These are phyloP conservation scores for Cygnus buccinator DNA, from an alignment of 2,113 vertebrate species.

Conservation along the genomic window DNA sequence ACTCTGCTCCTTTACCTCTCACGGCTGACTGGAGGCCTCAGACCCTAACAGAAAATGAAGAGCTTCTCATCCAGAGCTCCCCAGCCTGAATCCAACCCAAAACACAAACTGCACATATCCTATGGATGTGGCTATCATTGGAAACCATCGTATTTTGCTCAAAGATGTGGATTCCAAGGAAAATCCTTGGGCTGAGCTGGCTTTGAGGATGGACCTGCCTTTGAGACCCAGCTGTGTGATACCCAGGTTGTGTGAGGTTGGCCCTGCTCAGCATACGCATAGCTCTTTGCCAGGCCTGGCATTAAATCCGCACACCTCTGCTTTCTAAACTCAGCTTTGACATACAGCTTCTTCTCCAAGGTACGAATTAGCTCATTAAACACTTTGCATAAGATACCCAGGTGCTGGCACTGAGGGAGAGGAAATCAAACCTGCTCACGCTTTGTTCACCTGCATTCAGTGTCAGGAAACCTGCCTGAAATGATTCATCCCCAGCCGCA, in stretches of 20 bases:
- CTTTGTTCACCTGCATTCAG: background rate
- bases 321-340: background rate
- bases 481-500: background rate
- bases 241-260: background rate
- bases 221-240: rapidly evolving
- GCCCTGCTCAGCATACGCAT: background rate
- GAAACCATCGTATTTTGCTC: background rate
- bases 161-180: background rate
- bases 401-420: background rate
- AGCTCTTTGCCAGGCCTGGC: background rate
- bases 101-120: background rate
- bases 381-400: background rate
- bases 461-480: background rate
- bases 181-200: background rate
- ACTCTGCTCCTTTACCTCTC: rapidly evolving
- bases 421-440: background rate
- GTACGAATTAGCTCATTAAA: background rate
- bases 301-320: background rate
- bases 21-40: background rate
- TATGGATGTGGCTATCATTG: background rate
- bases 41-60: background rate
- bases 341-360: background rate
- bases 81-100: background rate
- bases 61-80: background rate
- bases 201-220: background rate